Conservation (phyloP, 2,797 vertebrate genomes). For the Gobio occitaniae region DNA sequence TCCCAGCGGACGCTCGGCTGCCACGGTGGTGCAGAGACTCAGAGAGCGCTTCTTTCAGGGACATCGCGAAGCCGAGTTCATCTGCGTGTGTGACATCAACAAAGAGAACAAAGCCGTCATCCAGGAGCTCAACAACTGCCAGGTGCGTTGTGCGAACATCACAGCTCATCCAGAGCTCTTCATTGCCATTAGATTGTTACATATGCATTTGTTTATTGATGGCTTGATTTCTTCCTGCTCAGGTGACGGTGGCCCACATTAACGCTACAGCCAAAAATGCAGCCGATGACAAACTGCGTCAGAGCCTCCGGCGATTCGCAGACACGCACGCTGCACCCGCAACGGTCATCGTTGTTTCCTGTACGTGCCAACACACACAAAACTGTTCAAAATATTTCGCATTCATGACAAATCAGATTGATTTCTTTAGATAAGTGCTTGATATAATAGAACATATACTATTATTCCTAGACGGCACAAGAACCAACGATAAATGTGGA, state of each 20-base stretch:
- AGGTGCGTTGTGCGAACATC: constrained; percentile 78
- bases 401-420: not conserved
- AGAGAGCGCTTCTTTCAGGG: constrained; percentile 94
- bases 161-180: not conserved
- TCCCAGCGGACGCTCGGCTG: constrained; percentile 92
- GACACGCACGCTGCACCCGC: constrained; percentile 95
- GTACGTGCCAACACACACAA: constrained; percentile 74
- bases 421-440: not conserved
- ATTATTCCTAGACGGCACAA: not conserved
- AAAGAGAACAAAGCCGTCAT: constrained; percentile 98
- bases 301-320: constrained; percentile 95
- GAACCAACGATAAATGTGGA: not conserved
- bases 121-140: constrained; percentile 98
- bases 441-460: not conserved
- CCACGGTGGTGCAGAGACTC: constrained; percentile 91
- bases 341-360: constrained; percentile 94
- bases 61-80: constrained; percentile 97
- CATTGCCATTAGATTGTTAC: not conserved
- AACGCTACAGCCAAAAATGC: constrained; percentile 98
- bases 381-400: not conserved
- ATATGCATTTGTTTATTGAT: not conserved
- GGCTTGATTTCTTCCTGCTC: not conserved
- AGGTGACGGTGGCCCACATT: constrained; percentile 99
- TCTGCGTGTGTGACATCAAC: constrained; percentile 98
- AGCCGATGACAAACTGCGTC: constrained; percentile 96